Evolutionary conservation across 2,888 invertebrate genomes (phyloP), one percentile per base, ranked within the genome.

Genomic region (Andrena marginata): DNA sequence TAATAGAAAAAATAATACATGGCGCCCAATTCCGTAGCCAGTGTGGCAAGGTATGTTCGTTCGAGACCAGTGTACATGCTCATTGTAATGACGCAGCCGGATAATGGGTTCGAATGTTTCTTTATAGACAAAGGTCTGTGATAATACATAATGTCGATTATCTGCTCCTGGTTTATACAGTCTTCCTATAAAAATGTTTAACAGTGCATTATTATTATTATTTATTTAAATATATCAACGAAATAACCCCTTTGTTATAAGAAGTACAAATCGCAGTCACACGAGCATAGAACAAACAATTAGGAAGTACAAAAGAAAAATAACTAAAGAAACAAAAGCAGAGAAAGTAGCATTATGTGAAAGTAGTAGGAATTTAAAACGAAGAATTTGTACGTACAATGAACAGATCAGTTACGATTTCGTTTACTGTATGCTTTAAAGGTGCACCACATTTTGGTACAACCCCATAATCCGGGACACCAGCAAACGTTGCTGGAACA

Each of bases 1-100:
- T 5, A 5, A 42, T 42, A 42, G 42, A 42, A 42, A 31, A 54
- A 26, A 33, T 74, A 73, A 60, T 86, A 87, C 84, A 82, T 83
- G 56, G 87, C 87, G 20, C 88, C 87, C 68, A 98, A 94, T 42
- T 95, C 93, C 85, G 96, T 95, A 0, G 97, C 96, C 54, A 98
- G 93, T 49, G 96, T 95, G 76, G 96, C 96, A 0, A 98, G 94
- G 90, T 97, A 98, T 29, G 95, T 95, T 33, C 98, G 94, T 94
- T 98, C 98, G 7, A 95, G 94, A 0, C 96, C 96, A 13, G 95
- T 94, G 93, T 97, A 98, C 0, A 97, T 96, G 89, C 98, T 98
- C 84, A 98, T 95, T 10, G 97, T 97, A 74, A 98, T 95, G 0
- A 97, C 97, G 89, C 97, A 97, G 60, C 96, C 96, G 0, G 85